Evolutionary conservation across 2,797 vertebrate species (phyloP), one percentile per base, ranked within the genome.

Genomic region (Hydrocynus forskahlii): DNA sequence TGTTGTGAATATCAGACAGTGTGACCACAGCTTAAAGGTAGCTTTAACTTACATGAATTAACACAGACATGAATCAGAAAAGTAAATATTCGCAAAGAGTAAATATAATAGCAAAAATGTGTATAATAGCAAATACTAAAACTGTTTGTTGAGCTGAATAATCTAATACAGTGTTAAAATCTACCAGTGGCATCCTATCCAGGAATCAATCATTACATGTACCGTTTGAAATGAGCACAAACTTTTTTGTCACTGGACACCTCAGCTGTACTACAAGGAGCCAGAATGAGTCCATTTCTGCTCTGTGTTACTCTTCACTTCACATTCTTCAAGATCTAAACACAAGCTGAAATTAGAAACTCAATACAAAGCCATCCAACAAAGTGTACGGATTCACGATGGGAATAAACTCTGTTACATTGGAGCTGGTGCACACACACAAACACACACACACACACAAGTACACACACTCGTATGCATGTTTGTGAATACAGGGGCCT

Each of bases 261-360:
- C 16, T 66, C 17, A 7, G 2, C 63, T 40, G 59, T 60, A 2
- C 9, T 60, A 17, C 29, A 63, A 14, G 16, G 29, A 64, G 25
- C 13, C 62, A 40, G 16, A 63, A 29, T 63, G 60, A 7, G 14
- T 16, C 60, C 7, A 25, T 38, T n/a, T 66, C 29, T 38, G 10
- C 16, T 40, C 63, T 9, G 3, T 19, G 35, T 66, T 66, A 66
- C 10, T 40, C 29, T 13, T 66, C 8, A 40, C 17, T 66, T 17
- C n/a, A n/a, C n/a, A n/a, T n/a, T n/a, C 35, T 35, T 40, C 35
- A 6, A 66, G 16, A 66, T 66, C 35, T 45, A 68, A 68, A 68
- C 66, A 45, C 40, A 12, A 43, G 21, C 8, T 13, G 66, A 45
- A 68, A 68, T 45, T 68, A 68, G 66, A 68, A 68, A 45, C 19